Evolutionary conservation across 2,113 vertebrate genomes (phyloP).

Genomic region (Hydrochoerus hydrochaeris): DNA sequence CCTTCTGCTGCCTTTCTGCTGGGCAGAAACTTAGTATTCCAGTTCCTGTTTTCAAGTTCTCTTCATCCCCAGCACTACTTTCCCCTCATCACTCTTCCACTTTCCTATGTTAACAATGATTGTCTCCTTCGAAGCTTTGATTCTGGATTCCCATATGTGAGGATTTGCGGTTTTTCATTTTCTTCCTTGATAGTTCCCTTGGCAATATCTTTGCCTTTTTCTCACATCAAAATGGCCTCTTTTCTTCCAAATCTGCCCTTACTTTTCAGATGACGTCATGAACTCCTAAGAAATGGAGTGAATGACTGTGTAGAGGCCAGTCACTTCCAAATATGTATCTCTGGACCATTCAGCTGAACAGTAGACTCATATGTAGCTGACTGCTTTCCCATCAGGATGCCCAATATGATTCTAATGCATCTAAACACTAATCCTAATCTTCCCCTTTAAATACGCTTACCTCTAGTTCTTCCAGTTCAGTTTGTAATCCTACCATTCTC

Average conservation of each 20-base stretch:
- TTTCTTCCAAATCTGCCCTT: neutral
- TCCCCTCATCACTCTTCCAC: neutral
- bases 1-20: neutral
- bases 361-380: neutral
- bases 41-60: neutral
- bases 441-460: neutral
- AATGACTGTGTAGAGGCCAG: neutral
- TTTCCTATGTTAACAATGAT: neutral
- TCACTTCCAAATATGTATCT: neutral
- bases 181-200: neutral
- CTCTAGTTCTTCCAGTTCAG: neutral
- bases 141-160: neutral
- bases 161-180: neutral
- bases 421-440: neutral
- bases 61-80: neutral
- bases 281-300: neutral
- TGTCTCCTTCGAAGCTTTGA: neutral
- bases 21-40: neutral
- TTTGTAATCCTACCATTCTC: neutral
- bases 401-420: neutral
- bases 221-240: neutral
- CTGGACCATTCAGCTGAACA: neutral
- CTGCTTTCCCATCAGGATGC: neutral
- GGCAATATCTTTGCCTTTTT: neutral
- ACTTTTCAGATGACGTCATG: neutral